phyloP scores from a whole-genome alignment of 2,113 vertebrate genomes.

The Erinaceus europaeus region DNA sequence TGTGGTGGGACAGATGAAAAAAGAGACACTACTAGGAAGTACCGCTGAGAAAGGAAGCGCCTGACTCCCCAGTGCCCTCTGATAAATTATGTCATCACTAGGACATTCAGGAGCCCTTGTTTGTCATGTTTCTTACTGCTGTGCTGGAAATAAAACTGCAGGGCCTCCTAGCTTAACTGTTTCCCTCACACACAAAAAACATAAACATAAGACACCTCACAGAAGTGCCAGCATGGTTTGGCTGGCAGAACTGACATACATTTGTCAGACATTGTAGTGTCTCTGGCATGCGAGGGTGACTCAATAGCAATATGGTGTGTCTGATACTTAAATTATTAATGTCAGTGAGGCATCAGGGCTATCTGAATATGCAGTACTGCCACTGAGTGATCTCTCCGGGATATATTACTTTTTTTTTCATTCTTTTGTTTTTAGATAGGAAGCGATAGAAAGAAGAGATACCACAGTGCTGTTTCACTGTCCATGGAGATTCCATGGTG shows the following conservation, averaged over 20 bases:
- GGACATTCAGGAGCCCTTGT: background rate
- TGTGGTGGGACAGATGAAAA: slow-evolving; percentile 35
- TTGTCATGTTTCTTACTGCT: background rate
- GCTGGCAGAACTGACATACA: background rate
- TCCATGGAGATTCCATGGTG: too few species aligned
- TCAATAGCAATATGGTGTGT: background rate
- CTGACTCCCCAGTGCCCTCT: background rate
- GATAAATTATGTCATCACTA: background rate
- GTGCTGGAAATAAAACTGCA: background rate
- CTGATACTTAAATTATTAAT: background rate
- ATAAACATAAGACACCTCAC: background rate
- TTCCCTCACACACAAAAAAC: background rate
- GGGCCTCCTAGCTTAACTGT: background rate
- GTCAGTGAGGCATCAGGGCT: too few species aligned
- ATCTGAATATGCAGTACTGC: too few species aligned
- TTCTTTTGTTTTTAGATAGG: too few species aligned
- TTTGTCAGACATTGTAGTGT: background rate
- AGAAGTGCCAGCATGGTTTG: background rate
- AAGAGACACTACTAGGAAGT: background rate
- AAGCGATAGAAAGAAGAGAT: too few species aligned
- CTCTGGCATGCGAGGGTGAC: background rate
- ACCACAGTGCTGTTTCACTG: too few species aligned
- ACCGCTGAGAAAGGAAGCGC: background rate
- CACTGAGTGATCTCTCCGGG: too few species aligned
- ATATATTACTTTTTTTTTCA: too few species aligned